Base-by-base conservation (phyloP, 2,888 invertebrate species). In the Cerceris ruficornis region DNA sequence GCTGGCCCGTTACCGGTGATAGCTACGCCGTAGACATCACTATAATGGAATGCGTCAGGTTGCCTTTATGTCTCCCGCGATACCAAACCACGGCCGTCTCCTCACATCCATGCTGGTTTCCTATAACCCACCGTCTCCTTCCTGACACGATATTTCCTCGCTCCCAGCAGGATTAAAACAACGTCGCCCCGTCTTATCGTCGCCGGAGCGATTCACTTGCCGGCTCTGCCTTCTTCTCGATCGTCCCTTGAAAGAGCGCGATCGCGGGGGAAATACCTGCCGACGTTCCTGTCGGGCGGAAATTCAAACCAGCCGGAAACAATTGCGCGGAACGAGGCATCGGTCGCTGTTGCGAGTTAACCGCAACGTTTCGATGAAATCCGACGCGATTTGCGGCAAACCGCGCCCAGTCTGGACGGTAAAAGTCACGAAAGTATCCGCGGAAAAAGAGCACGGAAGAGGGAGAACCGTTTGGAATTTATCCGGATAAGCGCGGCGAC, bases 31-130 rank as follows among this genome's bases (percentile, higher is more conserved):
- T 86, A 87, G 86, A 88, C 86, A 81, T 88, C 87, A 84, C 86
- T 87, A 85, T 88, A 89, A 89, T 88, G 88, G 87, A 87, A 85
- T 86, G 88, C 89, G 89, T 88, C 91, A 89, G 88, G 88, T 90
- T 90, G 91, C 86, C 88, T 88, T 90, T 88, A 91, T 89, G 88
- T 85, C 87, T 87, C 81, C 82, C 75, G 78, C 82, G 77, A 81
- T 85, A 84, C 81, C 28, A 69, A 64, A 46, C 11, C 52, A 59
- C 50, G 43, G 62, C 58, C 58, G 42, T 52, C 61, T 57, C 55
- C 42, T 55, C 69, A 28, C 55, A 60, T 59, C 65, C 52, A 17
- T 75, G 64, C 66, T 62, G 60, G 59, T 72, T 78, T 80, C 78
- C 74, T 41, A 50, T 72, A 73, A 73, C 52, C 57, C 17, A 49